A percentile compares a stretch with the other conserved stretches of the same genome.
phyloP scores from a whole-genome alignment of 2,113 vertebrate species.

The Alethe castanea region DNA sequence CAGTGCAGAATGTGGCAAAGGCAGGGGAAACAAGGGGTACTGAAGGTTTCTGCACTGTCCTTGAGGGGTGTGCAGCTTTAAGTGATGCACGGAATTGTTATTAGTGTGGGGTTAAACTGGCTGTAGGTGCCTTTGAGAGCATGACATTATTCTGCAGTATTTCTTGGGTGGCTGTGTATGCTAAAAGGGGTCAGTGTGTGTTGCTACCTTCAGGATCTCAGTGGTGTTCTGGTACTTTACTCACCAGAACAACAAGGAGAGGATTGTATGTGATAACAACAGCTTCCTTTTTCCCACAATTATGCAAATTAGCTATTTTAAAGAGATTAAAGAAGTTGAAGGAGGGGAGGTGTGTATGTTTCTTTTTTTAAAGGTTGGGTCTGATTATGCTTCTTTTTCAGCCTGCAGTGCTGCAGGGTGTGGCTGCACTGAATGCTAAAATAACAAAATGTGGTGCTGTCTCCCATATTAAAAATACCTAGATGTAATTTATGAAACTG shows the following conservation, averaged over 20 bases:
- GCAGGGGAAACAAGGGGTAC: background rate
- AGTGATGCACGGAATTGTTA: background rate
- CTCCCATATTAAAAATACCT: constrained; percentile 28
- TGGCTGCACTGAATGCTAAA: constrained; percentile 22
- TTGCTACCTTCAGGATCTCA: background rate
- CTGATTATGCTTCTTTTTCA: background rate
- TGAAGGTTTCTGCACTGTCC: background rate
- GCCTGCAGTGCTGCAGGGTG: constrained; percentile 23
- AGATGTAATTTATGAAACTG: constrained; percentile 24
- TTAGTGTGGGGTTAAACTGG: background rate
- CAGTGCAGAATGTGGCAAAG: background rate
- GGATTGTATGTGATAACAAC: constrained; percentile 23
- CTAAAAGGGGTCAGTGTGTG: background rate
- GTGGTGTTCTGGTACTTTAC: background rate
- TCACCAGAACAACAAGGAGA: background rate
- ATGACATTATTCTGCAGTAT: background rate
- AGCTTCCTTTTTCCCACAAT: constrained; percentile 52
- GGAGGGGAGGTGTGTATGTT: background rate
- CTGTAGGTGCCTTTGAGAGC: background rate
- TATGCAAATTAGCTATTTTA: constrained; percentile 20
- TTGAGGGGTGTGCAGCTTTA: background rate
- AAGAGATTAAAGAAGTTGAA: constrained; percentile 15
- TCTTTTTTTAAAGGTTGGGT: background rate
- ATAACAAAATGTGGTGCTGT: constrained; percentile 24
- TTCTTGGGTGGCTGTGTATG: background rate